Base-by-base conservation (phyloP, 2,113 vertebrate genomes). In the Strigops habroptila region DNA sequence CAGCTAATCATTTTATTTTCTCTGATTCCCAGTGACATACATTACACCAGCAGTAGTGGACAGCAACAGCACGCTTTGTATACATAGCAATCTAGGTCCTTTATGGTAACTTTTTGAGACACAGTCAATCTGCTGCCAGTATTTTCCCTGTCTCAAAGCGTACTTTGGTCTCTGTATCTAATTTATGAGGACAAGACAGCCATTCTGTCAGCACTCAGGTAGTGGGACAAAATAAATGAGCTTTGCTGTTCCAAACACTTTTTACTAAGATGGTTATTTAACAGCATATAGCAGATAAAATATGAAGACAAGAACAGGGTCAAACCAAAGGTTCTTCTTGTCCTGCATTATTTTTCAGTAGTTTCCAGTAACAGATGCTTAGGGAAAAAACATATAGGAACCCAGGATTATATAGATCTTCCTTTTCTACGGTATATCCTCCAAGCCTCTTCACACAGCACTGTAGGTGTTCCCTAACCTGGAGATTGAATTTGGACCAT, bases 241-340 rank as follows among this genome's bases (percentile, higher is more conserved):
- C 59, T 96, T 63, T 70, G 62, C 64, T 92, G 52, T 91, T 83
- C 41, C 83, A 92, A 46, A 88, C 59, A 46, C 48, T 71, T 88
- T 86, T 86, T 51, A 82, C 93, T 93, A 70, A 92, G 86, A 88
- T 64, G 79, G 77, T 70, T 95, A 82, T 81, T 82, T 63, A 88
- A 76, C 31, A 63, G 43, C 59, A 80, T 59, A 43, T n/a, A 76
- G 44, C 76, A 93, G 52, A 53, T 39, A 92, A 84, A 83, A 90
- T 63, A 82, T 2, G 48, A 67, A 67, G 62, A 44, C 24, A 78
- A 75, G 30, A 89, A 35, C 25, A 67, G 46, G 16, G 63, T 52
- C 51, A 79, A 60, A 83, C 23, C 33, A 71, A 62, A 75, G 25
- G 33, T 70, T 86, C 39, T 64, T 71, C 23, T 60, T 82, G 44